phyloP scores from a whole-genome alignment of 2,888 invertebrate genomes.

The Cabera pusaria region DNA sequence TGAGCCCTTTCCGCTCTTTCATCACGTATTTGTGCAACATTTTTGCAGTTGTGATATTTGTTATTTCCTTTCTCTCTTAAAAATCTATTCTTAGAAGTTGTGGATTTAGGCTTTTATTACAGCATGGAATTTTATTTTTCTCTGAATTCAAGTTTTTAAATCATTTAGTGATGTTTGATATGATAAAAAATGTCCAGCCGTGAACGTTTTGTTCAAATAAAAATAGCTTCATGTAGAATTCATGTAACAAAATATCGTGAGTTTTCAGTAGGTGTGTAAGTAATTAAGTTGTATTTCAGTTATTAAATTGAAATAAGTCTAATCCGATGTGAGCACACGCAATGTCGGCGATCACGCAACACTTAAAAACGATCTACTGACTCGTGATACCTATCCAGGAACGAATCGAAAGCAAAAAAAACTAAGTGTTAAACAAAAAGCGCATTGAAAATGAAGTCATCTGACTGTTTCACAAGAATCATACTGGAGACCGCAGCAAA shows the following conservation, averaged over 20 bases:
- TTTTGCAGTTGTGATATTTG: too few relatives aligned
- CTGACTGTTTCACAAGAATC: conserved; percentile 46
- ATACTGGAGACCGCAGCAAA: conserved; percentile 39
- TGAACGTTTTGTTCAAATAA: too few relatives aligned
- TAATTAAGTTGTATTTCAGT: conserved; percentile 39
- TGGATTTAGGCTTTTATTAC: too few relatives aligned
- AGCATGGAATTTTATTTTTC: too few relatives aligned
- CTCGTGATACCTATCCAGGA: conserved; percentile 28
- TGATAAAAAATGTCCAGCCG: too few relatives aligned
- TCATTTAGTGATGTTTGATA: too few relatives aligned
- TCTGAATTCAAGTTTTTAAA: too few relatives aligned
- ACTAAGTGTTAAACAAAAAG: conserved; percentile 16
- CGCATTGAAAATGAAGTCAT: conserved; percentile 47
- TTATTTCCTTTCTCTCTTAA: too few relatives aligned
- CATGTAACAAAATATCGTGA: too few relatives aligned
- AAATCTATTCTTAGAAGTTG: too few relatives aligned
- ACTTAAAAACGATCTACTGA: conserved; percentile 30
- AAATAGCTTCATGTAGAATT: too few relatives aligned
- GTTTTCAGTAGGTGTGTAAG: conserved; percentile 27
- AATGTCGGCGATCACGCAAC: conserved; percentile 39
- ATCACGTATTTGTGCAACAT: conserved; percentile 23
- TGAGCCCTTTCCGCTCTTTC: conserved; percentile 32
- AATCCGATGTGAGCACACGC: conserved; percentile 46
- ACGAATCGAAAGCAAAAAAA: conserved; percentile 27
- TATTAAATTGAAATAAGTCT: conserved; percentile 43